These are phyloP conservation scores for Melanotaenia nigrans DNA, from an alignment of 2,797 vertebrate genomes.

Conservation along the genomic window DNA sequence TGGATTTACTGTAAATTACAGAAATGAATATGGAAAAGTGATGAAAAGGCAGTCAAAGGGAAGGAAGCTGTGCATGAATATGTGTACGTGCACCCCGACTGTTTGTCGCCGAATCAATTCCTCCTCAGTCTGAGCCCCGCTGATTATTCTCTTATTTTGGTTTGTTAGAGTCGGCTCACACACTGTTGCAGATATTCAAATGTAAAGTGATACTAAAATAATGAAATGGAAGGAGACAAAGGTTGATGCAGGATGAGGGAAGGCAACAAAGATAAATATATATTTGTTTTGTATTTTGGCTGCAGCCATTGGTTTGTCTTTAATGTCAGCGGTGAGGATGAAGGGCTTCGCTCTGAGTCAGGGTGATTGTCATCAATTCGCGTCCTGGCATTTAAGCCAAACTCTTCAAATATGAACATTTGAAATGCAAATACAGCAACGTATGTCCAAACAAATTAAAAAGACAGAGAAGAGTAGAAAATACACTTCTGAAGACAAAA, in stretches of 20 bases:
- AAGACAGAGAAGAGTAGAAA: constrained; percentile 47
- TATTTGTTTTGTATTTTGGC: constrained; percentile 80
- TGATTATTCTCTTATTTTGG: constrained; percentile 79
- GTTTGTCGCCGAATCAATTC: constrained; percentile 77
- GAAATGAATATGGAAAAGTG: constrained; percentile 85
- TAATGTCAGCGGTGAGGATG: constrained; percentile 81
- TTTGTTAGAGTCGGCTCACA: constrained; percentile 59
- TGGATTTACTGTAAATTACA: constrained; percentile 88
- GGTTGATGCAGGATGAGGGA: constrained; percentile 47
- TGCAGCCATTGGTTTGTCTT: constrained; percentile 79
- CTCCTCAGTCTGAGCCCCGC: constrained; percentile 65
- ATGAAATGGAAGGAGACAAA: constrained; percentile 55
- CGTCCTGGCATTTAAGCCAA: constrained; percentile 87
- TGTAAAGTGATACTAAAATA: constrained; percentile 79
- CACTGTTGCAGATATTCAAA: constrained; percentile 77
- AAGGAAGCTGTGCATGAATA: constrained; percentile 25
- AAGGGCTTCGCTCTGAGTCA: constrained; percentile 69
- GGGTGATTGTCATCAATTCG: constrained; percentile 86
- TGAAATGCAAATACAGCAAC: constrained; percentile 87
- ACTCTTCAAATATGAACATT: constrained; percentile 84
- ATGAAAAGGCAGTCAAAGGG: constrained; percentile 68
- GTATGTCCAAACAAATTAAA: constrained; percentile 83
- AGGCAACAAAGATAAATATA: constrained; percentile 60
- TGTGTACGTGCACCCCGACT: constrained; percentile 45
- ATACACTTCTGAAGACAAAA: constrained; percentile 79